Evolutionary conservation across 2,888 invertebrate species (phyloP), one percentile per base, ranked within the genome.

Genomic region (Agrilus mali): DNA sequence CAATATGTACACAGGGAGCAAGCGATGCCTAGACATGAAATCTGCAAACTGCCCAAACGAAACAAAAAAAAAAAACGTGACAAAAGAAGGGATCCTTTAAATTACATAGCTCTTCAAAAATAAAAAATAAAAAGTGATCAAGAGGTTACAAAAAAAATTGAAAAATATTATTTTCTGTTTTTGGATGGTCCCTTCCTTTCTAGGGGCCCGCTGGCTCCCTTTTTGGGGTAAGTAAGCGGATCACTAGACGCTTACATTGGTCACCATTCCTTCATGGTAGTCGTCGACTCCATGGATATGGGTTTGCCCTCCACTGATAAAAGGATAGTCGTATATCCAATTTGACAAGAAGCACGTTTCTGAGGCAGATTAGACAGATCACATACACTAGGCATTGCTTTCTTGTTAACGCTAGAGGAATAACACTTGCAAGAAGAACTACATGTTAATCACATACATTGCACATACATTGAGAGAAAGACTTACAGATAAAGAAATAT

Each of bases 261-360:
- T 87, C 63, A 78, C 71, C 67, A 78, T 78, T 78, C 89, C 86
- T 72, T 93, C 90, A 70, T 82, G 83, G 61, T 75, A 80, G 75
- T 96, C 95, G 78, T 94, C 92, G 72, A 96, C 82, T 68, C 86
- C 87, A 68, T 92, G 90, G 70, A 96, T 93, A 72, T 84, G 80
- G 65, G 85, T 86, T 77, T 87, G 89, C 73, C 94, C 94, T 77
- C 93, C 90, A 75, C 86, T 85, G 74, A 93, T 85, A 76, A 82
- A 86, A 69, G 80, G 78, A 78, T 92, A 95, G 73, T 84, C 82
- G 66, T 79, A 78, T 69, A 89, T 81, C 71, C 86, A 84, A 71
- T 84, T 79, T 69, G 79, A 78, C 71, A 93, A 77, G 73, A 83
- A 75, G 71, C 84, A 80, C 71, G 77, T 75, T 69, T 88, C 90